Base-by-base conservation (phyloP, 2,888 invertebrate species). In the Eristalis arbustorum region DNA sequence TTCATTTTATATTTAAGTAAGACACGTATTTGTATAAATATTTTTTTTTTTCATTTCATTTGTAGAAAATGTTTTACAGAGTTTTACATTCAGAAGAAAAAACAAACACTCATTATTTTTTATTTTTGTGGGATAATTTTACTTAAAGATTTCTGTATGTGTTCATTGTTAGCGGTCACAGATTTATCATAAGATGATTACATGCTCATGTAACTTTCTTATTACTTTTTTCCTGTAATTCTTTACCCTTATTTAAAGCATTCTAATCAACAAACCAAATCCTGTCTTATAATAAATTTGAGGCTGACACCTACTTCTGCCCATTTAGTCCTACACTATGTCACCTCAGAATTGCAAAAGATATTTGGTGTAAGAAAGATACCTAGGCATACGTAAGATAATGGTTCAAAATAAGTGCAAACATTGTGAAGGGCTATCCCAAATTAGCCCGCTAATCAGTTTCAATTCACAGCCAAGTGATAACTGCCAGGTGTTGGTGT, bases 1-100 rank as follows among this genome's bases (percentile, higher is more conserved):
- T 69, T 71, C 73, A 23, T 59, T 25, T 59, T 59, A 25, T n/a
- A 23, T 28, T 23, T 59, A 59, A 18, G 23, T 59, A 25, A 59
- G 25, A 59, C 59, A 59, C 59, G 59, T 59, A 59, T 74, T 42
- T 69, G 62, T 66, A 14, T 34, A 63, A 57, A 64, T 63, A 25
- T 59, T 11, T 42, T 71, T 66, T 57, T 72, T 22, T 37, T 63
- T 73, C 31, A 13, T 71, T 63, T 59, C 10, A 71, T 76, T 62
- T 82, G 71, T 1, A 31, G 31, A 31, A 31, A 31, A 31, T 31
- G 31, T 31, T 31, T 14, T 81, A 14, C 59, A 90, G 91, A 62
- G 25, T 25, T 25, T 59, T 13, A 13, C 13, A 59, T 59, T 57
- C 42, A 42, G 42, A 42, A 42, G 42, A 42, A 61, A 61, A 61